phyloP scores from a whole-genome alignment of 1,140 invertebrate genomes.

The Gonioctena quinquepunctata region DNA sequence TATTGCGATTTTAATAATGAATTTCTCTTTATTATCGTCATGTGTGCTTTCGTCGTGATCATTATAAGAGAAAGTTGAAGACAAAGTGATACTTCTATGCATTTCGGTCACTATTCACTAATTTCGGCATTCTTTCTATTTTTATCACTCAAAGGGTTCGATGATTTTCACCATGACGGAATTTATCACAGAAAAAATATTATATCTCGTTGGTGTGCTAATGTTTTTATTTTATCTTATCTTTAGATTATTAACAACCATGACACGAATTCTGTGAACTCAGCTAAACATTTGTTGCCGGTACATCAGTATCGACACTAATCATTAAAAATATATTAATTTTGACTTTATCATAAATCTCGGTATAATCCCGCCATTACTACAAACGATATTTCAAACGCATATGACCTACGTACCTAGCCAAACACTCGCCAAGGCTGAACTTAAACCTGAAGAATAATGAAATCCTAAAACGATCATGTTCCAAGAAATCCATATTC shows the following conservation, averaged over 20 bases:
- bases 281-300: too few relatives aligned
- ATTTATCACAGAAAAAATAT: not conserved
- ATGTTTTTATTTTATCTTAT: not conserved
- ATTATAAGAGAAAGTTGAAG: constrained; percentile 20
- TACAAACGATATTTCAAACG: too few relatives aligned
- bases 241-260: not conserved
- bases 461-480: too few relatives aligned
- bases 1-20: constrained; percentile 30
- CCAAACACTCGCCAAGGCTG: too few relatives aligned
- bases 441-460: too few relatives aligned
- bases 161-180: not conserved
- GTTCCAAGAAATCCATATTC: too few relatives aligned
- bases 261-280: too few relatives aligned
- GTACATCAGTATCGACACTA: too few relatives aligned
- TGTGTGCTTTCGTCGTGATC: constrained; percentile 12
- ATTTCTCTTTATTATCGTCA: constrained; percentile 23
- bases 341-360: too few relatives aligned
- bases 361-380: too few relatives aligned
- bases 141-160: not conserved
- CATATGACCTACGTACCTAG: too few relatives aligned
- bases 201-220: not conserved
- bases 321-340: too few relatives aligned
- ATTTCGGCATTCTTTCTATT: not conserved
- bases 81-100: constrained; percentile 32
- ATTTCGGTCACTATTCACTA: constrained; percentile 5